phyloP scores from a whole-genome alignment of 2,888 invertebrate species.

The Trissoscelio sp. region DNA sequence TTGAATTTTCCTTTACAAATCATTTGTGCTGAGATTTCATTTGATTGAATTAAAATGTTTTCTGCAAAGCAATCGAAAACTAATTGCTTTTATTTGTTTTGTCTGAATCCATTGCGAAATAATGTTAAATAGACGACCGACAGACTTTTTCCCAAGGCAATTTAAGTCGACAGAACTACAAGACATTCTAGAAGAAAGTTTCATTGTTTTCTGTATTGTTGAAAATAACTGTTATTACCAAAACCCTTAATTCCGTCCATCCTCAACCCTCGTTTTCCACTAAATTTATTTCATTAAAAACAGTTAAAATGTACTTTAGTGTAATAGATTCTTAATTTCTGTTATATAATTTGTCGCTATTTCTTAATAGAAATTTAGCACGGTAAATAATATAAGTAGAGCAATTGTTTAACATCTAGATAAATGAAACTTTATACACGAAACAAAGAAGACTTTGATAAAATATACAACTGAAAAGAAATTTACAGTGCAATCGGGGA shows the following conservation, averaged over 20 bases:
- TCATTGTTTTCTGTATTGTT: slow-evolving; percentile 55
- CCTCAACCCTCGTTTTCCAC: slow-evolving; percentile 36
- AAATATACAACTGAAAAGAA: slow-evolving; percentile 1
- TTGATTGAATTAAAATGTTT: slow-evolving; percentile 6
- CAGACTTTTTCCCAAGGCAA: slow-evolving; percentile 51
- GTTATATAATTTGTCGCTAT: neutral
- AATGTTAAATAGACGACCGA: slow-evolving; percentile 45
- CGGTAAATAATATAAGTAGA: too few relatives aligned
- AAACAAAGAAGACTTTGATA: neutral
- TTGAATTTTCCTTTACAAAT: neutral
- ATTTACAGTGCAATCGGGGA: slow-evolving; percentile 29
- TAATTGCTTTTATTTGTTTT: slow-evolving; percentile 23
- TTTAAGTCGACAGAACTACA: slow-evolving; percentile 49
- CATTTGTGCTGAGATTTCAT: neutral
- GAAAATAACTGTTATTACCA: slow-evolving; percentile 52
- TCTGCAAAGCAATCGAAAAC: neutral
- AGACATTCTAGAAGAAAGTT: slow-evolving; percentile 53
- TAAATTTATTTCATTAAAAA: slow-evolving; percentile 32
- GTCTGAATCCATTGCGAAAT: slow-evolving; percentile 23
- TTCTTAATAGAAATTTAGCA: neutral
- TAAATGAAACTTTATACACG: neutral
- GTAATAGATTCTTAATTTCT: neutral
- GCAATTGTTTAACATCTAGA: neutral
- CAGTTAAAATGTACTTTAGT: neutral
- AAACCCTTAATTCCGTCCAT: slow-evolving; percentile 49